Conservation (phyloP, 2,797 vertebrate species). For the Clamator glandarius region DNA sequence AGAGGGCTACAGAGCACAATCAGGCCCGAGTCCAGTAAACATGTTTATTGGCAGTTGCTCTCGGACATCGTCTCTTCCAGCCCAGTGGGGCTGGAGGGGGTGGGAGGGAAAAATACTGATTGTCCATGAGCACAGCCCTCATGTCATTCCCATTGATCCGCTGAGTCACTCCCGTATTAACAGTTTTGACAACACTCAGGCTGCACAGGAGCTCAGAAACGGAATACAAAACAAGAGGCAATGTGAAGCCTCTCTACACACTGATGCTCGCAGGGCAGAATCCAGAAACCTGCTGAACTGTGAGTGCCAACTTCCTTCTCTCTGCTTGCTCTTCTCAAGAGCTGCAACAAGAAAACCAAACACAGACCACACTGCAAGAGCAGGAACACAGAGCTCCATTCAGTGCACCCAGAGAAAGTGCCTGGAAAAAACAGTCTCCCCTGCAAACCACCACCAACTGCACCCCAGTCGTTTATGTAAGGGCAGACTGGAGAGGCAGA, state of each 20-base stretch:
- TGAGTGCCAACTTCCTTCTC: slow-evolving; percentile 1
- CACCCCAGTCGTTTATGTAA: neutral
- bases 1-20: neutral
- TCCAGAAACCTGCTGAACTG: slow-evolving; percentile 31
- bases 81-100: slow-evolving; percentile 3
- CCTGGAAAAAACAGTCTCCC: neutral
- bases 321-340: neutral
- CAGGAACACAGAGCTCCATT: neutral
- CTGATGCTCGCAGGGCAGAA: neutral
- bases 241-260: neutral
- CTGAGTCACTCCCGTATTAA: slow-evolving; percentile 69
- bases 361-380: neutral
- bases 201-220: slow-evolving; percentile 21
- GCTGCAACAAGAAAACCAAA: neutral
- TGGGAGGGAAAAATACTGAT: neutral
- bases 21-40: slow-evolving; percentile 18
- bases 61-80: slow-evolving; percentile 13
- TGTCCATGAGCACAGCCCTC: slow-evolving; percentile 34
- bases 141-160: slow-evolving; percentile 55
- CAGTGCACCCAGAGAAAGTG: neutral
- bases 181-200: slow-evolving; percentile 30
- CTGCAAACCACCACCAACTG: neutral
- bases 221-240: neutral
- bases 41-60: slow-evolving; percentile 40
- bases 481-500: neutral